These are phyloP conservation scores for Pelobates fuscus DNA, from an alignment of 2,113 vertebrate species.

Conservation along the genomic window DNA sequence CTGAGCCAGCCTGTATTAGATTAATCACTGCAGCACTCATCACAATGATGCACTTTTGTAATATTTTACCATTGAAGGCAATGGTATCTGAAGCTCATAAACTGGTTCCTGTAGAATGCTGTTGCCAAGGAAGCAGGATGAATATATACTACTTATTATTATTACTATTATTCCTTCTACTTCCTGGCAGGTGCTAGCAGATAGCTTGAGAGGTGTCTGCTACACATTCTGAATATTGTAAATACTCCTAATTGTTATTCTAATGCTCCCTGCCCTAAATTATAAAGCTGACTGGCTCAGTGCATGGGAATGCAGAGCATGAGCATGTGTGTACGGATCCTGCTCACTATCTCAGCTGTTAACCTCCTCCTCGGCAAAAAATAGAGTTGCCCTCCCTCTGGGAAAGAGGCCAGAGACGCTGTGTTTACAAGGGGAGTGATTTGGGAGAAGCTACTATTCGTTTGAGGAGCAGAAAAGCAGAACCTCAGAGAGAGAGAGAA, in stretches of 20 bases:
- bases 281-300: slow-evolving; percentile 27
- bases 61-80: too few relatives aligned
- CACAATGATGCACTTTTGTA: too few relatives aligned
- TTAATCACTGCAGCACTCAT: too few relatives aligned
- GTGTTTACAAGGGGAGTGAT: slow-evolving; percentile 42
- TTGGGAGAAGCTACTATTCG: slow-evolving; percentile 34
- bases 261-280: slow-evolving; percentile 29
- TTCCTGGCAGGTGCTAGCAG: background rate
- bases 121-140: too few relatives aligned
- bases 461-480: slow-evolving; percentile 21
- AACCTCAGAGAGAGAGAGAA: background rate
- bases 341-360: slow-evolving; percentile 47
- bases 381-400: slow-evolving; percentile 42
- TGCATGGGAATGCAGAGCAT: slow-evolving; percentile 44
- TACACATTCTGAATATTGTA: background rate
- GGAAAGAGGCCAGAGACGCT: slow-evolving; percentile 37
- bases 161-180: too few relatives aligned
- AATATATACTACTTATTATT: background rate
- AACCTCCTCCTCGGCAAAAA: slow-evolving; percentile 38
- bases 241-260: slow-evolving; percentile 39
- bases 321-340: slow-evolving; percentile 46
- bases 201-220: background rate
- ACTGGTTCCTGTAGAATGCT: too few relatives aligned
- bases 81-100: too few relatives aligned
- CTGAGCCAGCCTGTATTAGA: too few relatives aligned